Evolutionary conservation across 2,888 invertebrate genomes (phyloP), one percentile per base, ranked within the genome.

Genomic region (Sabatieria punctata): DNA sequence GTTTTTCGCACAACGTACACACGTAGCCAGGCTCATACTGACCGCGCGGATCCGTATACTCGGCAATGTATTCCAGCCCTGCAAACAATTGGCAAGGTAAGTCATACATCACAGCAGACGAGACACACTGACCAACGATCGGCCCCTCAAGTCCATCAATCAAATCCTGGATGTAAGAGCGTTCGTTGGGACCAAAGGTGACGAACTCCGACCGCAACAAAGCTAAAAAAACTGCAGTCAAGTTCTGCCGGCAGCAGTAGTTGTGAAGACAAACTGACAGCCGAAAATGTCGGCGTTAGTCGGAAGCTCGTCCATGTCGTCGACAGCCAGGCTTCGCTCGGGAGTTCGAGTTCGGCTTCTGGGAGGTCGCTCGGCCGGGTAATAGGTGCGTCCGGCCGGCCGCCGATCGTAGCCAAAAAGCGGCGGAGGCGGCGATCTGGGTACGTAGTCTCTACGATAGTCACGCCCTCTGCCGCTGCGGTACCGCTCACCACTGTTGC

Each of bases 1-100:
- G 41, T 1, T 30, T 18, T 40, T 45, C 45, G 43, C 50, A 50
- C 1, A 50, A 13, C n/a, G 40, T 41, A 26, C 50, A 50, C 19
- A 50, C 37, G 39, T 50, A 50, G 24, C 50, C 50, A n/a, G 50
- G 48, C 41, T 50, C 45, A 38, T 48, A 50, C 26, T 33, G 36
- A 4, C 37, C 42, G 19, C 26, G 22, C 2, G 45, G 42, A 40
- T 50, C 50, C 1, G 30, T 19, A 36, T 50, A 50, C 39, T 50
- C 50, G 18, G 48, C 45, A 26, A 50, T 40, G 26, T 39, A 49
- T 13, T 47, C 37, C 22, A 47, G 2, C 13, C 47, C 49, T 49
- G 23, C 43, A 27, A 33, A 21, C 18, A 8, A 25, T 15, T n/a
- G 4, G n/a, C 4, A 4, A 41, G 4, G 3, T 8, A 8, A 22